These are phyloP conservation scores for Caenorhabditis panamensis DNA, from an alignment of 2,888 invertebrate species.

Conservation along the genomic window DNA sequence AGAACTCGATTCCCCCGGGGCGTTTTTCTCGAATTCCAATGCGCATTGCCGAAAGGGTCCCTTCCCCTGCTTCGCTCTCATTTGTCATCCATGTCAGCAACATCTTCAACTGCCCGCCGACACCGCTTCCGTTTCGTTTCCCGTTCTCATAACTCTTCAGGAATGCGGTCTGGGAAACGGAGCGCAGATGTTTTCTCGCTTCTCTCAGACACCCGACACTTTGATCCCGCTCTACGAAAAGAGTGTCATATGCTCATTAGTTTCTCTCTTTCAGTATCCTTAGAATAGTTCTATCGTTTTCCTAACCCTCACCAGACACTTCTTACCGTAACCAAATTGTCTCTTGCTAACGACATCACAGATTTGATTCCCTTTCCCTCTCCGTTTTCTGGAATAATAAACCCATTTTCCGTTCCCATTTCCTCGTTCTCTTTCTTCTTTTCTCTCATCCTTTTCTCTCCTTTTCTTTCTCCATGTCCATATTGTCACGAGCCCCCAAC, in stretches of 20 bases:
- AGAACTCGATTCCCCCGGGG: conserved; percentile 38
- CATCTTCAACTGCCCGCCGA: neutral
- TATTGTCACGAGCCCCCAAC: conserved; percentile 10
- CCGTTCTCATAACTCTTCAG: conserved; percentile 16
- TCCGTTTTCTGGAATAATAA: neutral
- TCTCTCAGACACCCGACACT: conserved; percentile 12
- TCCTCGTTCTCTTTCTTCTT: neutral
- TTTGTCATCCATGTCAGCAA: conserved; percentile 13
- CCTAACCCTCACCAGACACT: neutral
- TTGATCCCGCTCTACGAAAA: neutral
- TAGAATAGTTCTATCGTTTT: no score
- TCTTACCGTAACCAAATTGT: neutral
- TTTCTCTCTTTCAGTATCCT: neutral
- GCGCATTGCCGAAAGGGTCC: neutral
- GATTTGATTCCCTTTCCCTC: neutral
- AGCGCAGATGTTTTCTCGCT: conserved; percentile 12
- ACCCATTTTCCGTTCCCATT: neutral
- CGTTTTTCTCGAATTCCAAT: neutral
- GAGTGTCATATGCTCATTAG: conserved; percentile 12
- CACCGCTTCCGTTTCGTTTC: neutral
- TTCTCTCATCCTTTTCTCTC: neutral
- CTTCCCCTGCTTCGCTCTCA: neutral
- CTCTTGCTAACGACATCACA: neutral
- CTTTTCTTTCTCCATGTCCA: neutral
- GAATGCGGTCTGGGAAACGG: conserved; percentile 1